Percentiles rank a stretch among this genome's conserved stretches.
Conservation (phyloP, 2,888 invertebrate genomes). For the Hirtodrosophila duncani region DNA sequence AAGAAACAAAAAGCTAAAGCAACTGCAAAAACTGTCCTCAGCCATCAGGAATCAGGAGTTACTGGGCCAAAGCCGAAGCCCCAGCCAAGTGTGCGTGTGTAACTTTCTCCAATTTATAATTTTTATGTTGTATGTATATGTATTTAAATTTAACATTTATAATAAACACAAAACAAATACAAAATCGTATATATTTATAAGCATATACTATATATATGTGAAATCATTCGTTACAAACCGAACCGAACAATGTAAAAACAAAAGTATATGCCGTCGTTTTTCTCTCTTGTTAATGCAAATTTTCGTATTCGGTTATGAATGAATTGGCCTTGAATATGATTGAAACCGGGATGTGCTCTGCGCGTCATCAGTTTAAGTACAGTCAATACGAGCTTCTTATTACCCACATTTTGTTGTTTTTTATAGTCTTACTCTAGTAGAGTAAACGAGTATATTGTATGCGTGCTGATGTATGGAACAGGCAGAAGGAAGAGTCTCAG, state of each 20-base stretch:
- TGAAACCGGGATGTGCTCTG: no score
- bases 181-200: conserved; percentile 50
- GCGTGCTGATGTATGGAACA: no score
- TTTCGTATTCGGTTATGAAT: no score
- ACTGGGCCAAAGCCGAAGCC: conserved; percentile 26
- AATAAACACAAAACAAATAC: conserved; percentile 62
- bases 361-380: no score
- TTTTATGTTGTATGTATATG: conserved; percentile 74
- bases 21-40: neutral
- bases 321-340: no score
- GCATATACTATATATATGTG: conserved; percentile 16
- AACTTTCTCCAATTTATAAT: conserved; percentile 65
- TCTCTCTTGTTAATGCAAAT: no score
- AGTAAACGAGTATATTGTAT: no score
- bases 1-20: conserved; percentile 18
- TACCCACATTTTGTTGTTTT: conserved; percentile 3
- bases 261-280: no score
- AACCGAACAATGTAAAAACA: no score
- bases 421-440: no score
- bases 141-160: conserved; percentile 69
- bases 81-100: conserved; percentile 45
- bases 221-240: conserved; percentile 26
- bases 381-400: no score
- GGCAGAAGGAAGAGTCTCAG: no score
- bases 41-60: conserved; percentile 4